A percentile compares a stretch with the other conserved stretches of the same genome.
These are phyloP conservation scores for Varanus salvator DNA, from an alignment of 2,113 vertebrate species.

Conservation along the genomic window DNA sequence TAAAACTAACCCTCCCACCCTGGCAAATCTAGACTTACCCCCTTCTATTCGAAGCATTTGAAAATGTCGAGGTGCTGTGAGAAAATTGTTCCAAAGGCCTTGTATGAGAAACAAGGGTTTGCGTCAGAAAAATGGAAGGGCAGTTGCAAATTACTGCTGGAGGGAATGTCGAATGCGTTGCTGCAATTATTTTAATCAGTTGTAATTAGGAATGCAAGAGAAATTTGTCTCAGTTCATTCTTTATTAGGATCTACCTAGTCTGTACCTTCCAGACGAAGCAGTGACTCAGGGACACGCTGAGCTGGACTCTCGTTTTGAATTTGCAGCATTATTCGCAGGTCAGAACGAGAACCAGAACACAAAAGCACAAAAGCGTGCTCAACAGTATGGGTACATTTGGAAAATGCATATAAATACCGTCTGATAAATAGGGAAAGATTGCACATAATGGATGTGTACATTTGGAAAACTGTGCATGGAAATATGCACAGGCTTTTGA, in stretches of 20 bases:
- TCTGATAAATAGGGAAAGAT: too few species aligned
- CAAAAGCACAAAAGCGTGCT: too few species aligned
- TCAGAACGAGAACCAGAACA: too few species aligned
- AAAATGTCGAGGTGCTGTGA: conserved; percentile 71
- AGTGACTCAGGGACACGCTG: too few species aligned
- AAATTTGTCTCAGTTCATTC: neutral
- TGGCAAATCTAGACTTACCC: conserved; percentile 23
- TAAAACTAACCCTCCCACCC: neutral
- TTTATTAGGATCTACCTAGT: neutral
- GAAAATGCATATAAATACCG: too few species aligned
- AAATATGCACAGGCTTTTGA: too few species aligned
- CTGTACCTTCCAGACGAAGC: neutral
- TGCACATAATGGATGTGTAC: too few species aligned
- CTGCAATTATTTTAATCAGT: neutral
- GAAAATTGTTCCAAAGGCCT: conserved; percentile 34
- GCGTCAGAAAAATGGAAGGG: conserved; percentile 27
- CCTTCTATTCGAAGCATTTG: conserved; percentile 61
- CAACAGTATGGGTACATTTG: too few species aligned
- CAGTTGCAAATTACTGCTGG: conserved; percentile 1
- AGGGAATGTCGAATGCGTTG: neutral
- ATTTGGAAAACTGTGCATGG: too few species aligned
- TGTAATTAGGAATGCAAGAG: neutral
- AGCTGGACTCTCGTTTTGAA: too few species aligned
- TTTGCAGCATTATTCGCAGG: too few species aligned
- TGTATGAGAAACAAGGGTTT: neutral